Evolutionary conservation across 2,113 vertebrate genomes (phyloP).

Genomic region (Phainopepla nitens): DNA sequence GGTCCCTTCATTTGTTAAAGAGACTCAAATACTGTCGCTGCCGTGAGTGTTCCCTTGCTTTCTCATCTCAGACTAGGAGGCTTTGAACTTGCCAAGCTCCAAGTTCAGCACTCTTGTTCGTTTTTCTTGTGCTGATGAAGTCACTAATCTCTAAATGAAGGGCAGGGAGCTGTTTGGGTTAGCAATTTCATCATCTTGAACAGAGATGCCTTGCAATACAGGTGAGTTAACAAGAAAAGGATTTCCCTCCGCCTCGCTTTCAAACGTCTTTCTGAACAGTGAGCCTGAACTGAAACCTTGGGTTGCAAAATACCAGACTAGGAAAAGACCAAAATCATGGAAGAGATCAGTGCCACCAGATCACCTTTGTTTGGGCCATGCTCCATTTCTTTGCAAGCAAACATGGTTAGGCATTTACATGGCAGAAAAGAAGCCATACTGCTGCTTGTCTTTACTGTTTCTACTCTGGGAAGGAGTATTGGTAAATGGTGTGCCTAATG

Average conservation of each 20-base stretch:
- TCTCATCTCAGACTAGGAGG: not conserved
- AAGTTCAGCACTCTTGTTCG: not conserved
- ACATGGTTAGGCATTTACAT: not conserved
- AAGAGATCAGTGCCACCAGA: not conserved
- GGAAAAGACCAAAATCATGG: not conserved
- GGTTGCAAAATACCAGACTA: not conserved
- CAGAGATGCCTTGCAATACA: not conserved
- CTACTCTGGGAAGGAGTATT: not conserved
- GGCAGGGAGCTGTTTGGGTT: not conserved
- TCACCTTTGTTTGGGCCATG: not conserved
- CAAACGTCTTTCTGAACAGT: not conserved
- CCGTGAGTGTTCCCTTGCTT: not conserved
- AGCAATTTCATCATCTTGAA: constrained; percentile 24
- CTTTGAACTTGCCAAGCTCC: not conserved
- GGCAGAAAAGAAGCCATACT: not conserved
- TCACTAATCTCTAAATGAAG: constrained; percentile 52
- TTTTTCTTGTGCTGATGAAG: constrained; percentile 18
- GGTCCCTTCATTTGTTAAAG: not conserved
- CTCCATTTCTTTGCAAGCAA: not conserved
- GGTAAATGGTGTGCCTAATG: not conserved
- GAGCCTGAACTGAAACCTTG: not conserved
- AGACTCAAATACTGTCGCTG: not conserved
- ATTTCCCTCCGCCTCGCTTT: not conserved
- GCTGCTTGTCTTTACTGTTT: not conserved
- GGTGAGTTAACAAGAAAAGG: not conserved